A percentile compares a stretch with the other conserved stretches of the same genome.
Conservation (phyloP, 2,113 vertebrate genomes). For the Theristicus caerulescens region DNA sequence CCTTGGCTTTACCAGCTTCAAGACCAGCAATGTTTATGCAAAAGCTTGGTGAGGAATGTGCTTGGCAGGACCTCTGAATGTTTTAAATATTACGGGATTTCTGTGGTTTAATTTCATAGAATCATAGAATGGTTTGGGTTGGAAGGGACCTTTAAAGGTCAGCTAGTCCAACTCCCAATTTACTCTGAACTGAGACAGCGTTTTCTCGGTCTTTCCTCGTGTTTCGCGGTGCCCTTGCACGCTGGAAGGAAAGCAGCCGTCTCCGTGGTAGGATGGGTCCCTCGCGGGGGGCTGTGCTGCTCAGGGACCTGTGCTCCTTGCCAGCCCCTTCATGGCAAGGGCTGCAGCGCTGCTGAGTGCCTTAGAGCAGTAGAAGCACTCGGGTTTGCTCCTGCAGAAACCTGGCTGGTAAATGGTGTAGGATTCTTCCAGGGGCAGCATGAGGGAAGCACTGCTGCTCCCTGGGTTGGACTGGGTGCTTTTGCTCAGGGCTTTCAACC, state of each 20-base stretch:
- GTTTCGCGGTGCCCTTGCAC: not conserved
- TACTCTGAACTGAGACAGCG: not conserved
- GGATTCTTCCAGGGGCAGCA: not conserved
- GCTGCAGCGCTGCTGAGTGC: not conserved
- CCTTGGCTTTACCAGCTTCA: not conserved
- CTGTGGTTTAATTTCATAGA: slow-evolving; percentile 1
- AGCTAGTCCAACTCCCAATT: not conserved
- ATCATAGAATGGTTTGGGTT: not conserved
- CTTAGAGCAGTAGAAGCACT: not conserved
- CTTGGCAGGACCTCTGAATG: not conserved
- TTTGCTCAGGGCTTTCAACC: not conserved
- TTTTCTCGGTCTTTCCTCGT: not conserved
- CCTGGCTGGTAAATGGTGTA: not conserved
- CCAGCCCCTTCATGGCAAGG: not conserved
- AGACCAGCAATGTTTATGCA: not conserved
- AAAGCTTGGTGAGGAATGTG: not conserved
- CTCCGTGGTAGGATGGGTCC: not conserved
- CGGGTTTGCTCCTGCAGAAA: not conserved
- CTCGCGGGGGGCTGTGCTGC: not conserved
- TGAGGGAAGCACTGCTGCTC: not conserved
- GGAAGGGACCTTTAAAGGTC: not conserved
- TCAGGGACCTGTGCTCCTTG: not conserved
- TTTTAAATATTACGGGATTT: slow-evolving; percentile 1
- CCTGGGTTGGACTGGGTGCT: not conserved
- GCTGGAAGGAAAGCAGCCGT: not conserved